phyloP scores from a whole-genome alignment of 2,888 invertebrate species.

The Luffia ferchaultella region DNA sequence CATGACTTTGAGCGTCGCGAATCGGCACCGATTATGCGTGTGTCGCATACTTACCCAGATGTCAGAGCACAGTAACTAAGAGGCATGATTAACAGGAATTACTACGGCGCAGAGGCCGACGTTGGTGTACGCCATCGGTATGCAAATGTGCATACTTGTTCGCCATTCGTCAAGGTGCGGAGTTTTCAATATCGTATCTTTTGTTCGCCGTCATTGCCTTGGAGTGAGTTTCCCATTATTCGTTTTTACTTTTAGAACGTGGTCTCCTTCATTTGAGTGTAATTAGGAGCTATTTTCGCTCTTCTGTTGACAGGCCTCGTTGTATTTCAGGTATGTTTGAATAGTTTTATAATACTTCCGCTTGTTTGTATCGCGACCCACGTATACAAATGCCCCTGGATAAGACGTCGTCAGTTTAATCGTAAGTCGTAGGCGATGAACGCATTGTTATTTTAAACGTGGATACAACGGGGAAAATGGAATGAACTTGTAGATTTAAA shows the following conservation, averaged over 20 bases:
- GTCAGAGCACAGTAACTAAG: neutral
- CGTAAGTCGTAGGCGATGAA: conserved; percentile 28
- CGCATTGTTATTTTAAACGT: conserved; percentile 46
- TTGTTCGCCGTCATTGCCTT: neutral
- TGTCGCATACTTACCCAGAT: conserved; percentile 4
- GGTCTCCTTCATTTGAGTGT: neutral
- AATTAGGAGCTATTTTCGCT: neutral
- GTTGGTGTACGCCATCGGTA: conserved; percentile 9
- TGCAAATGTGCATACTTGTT: conserved; percentile 11
- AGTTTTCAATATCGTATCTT: neutral
- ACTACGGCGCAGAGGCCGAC: conserved; percentile 2
- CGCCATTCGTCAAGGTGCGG: neutral
- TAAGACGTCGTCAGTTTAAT: conserved; percentile 26
- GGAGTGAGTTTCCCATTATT: neutral
- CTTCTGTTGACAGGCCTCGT: conserved; percentile 8
- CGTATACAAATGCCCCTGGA: conserved; percentile 40
- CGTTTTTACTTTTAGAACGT: neutral
- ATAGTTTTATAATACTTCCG: too few species aligned
- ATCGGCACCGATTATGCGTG: neutral
- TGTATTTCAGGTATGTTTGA: conserved; percentile 50
- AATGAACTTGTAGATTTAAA: too few species aligned
- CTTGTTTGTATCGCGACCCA: conserved; percentile 41
- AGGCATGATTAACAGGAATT: conserved; percentile 7
- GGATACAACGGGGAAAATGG: too few species aligned
- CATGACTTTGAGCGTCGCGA: conserved; percentile 13